Percentiles rank a stretch among this genome's conserved stretches.
phyloP scores from a whole-genome alignment of 2,888 invertebrate species.

The Chymomyza caudatula region DNA sequence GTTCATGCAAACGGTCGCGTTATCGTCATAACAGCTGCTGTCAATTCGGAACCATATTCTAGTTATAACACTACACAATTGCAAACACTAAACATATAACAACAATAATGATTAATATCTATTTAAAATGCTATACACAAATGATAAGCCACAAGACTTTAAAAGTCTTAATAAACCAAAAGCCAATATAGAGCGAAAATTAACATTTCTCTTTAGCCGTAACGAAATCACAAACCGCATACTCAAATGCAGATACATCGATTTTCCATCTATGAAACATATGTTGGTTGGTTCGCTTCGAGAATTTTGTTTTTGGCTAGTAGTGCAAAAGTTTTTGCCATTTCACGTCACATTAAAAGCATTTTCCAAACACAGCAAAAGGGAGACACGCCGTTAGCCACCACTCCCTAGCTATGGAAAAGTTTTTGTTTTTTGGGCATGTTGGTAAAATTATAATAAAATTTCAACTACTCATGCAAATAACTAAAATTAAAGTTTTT shows the following conservation, averaged over 20 bases:
- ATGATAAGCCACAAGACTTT: background rate
- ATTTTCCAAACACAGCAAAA: constrained; percentile 36
- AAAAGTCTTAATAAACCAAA: background rate
- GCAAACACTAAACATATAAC: too few relatives aligned
- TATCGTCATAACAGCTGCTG: too few relatives aligned
- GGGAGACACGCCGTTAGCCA: background rate
- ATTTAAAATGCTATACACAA: background rate
- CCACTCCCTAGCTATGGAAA: constrained; percentile 34
- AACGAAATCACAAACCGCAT: constrained; percentile 5
- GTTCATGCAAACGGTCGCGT: too few relatives aligned
- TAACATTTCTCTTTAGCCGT: background rate
- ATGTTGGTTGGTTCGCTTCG: constrained; percentile 30
- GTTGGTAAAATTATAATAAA: constrained; percentile 58
- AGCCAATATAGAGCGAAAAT: too few relatives aligned
- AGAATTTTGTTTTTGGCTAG: background rate
- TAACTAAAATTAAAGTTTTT: constrained; percentile 66
- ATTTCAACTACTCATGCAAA: constrained; percentile 59
- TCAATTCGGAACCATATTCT: too few relatives aligned
- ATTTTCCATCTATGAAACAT: constrained; percentile 60
- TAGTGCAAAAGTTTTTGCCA: constrained; percentile 35
- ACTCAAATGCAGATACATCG: constrained; percentile 46
- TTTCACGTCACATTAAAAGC: constrained; percentile 56
- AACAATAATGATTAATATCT: too few relatives aligned
- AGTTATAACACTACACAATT: too few relatives aligned
- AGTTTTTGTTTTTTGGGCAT: constrained; percentile 57